Evolutionary conservation across 2,797 vertebrate species (phyloP).

Genomic region (Chaetodon trifasciatus): DNA sequence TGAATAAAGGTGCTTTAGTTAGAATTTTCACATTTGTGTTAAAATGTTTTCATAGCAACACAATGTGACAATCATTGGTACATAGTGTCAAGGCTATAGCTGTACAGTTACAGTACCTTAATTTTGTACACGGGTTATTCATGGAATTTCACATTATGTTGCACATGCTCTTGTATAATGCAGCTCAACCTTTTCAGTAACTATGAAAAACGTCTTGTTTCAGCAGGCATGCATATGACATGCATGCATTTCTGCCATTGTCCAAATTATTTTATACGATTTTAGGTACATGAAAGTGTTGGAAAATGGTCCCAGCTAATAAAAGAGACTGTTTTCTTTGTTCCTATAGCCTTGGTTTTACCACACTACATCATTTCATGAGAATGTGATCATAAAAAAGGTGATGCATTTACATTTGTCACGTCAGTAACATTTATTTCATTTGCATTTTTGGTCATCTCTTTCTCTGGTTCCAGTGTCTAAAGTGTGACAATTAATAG

Average conservation of each 20-base stretch:
- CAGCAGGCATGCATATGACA: background rate
- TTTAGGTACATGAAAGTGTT: background rate
- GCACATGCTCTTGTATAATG: background rate
- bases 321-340: constrained; percentile 7
- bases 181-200: background rate
- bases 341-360: background rate
- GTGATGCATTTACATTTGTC: background rate
- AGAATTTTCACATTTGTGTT: background rate
- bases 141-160: background rate
- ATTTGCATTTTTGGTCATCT: too few species aligned
- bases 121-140: background rate
- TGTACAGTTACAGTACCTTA: background rate
- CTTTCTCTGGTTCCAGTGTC: too few species aligned
- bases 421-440: too few species aligned
- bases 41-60: background rate
- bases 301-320: constrained; percentile 14
- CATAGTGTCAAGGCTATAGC: too few species aligned
- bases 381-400: background rate
- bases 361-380: background rate
- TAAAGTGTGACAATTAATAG: background rate
- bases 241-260: background rate
- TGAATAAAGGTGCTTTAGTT: constrained; percentile 9
- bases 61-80: background rate
- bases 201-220: background rate
- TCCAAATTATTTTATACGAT: background rate